phyloP scores from a whole-genome alignment of 2,797 vertebrate genomes.

The Oreochromis grahami region DNA sequence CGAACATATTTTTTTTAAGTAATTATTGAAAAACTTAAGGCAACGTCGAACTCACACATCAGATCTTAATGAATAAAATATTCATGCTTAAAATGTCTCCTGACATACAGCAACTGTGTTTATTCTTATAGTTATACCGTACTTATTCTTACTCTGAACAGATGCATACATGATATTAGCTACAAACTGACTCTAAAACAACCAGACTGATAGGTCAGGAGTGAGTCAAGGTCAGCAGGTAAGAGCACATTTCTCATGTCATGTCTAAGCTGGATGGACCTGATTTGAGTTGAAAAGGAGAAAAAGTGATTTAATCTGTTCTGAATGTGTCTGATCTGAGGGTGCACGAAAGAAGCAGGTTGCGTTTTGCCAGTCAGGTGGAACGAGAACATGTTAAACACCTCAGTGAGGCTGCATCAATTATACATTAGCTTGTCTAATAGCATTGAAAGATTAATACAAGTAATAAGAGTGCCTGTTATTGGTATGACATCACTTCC shows the following conservation, averaged over 20 bases:
- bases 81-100: background rate
- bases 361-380: conserved; percentile 6
- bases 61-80: background rate
- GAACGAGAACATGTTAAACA: conserved; percentile 3
- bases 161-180: background rate
- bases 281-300: conserved; percentile 26
- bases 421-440: conserved; percentile 29
- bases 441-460: conserved; percentile 46
- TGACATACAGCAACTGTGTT: background rate
- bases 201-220: background rate
- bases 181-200: background rate
- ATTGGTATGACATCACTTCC: conserved; percentile 46
- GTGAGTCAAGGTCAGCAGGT: conserved; percentile 15
- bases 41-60: background rate
- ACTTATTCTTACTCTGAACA: background rate
- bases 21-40: background rate
- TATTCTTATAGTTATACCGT: background rate
- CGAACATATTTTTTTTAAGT: background rate
- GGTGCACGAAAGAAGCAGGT: conserved; percentile 12
- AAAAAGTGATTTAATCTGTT: conserved; percentile 40
- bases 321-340: conserved; percentile 6
- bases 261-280: conserved; percentile 17
- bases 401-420: conserved; percentile 14
- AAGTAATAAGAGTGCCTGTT: conserved; percentile 21
- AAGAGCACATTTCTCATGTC: conserved; percentile 5